phyloP scores from a whole-genome alignment of 2,797 vertebrate species.

The Thalassophryne amazonica region DNA sequence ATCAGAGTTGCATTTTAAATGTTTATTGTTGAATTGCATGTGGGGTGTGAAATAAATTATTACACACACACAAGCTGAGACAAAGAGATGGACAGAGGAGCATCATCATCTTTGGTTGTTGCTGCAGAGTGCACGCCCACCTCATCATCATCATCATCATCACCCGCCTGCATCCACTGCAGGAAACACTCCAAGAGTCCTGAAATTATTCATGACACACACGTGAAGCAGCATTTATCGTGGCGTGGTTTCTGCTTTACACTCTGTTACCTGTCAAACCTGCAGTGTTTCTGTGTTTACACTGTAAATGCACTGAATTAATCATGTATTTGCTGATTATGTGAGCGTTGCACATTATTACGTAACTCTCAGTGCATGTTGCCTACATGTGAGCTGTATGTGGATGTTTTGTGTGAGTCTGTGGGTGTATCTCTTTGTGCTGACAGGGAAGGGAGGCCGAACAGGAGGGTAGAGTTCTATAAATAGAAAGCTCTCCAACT shows the following conservation, averaged over 20 bases:
- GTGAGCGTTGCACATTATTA: constrained; percentile 2
- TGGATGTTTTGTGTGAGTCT: constrained; percentile 45
- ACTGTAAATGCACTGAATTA: constrained; percentile 7
- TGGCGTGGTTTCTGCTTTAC: background rate
- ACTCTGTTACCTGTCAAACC: background rate
- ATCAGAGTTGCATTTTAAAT: too few species aligned
- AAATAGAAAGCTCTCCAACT: constrained; percentile 74
- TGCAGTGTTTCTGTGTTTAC: background rate
- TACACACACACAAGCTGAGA: too few species aligned
- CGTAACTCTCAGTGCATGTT: constrained; percentile 7
- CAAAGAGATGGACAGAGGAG: background rate
- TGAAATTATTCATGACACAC: constrained; percentile 51
- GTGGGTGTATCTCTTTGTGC: constrained; percentile 61
- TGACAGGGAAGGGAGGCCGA: constrained; percentile 56
- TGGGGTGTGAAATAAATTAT: too few species aligned
- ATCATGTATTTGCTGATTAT: background rate
- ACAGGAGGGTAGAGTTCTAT: constrained; percentile 63
- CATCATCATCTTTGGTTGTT: constrained; percentile 6
- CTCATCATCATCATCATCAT: too few species aligned
- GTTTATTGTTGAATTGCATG: too few species aligned
- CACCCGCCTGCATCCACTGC: constrained; percentile 15
- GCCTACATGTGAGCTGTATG: constrained; percentile 17
- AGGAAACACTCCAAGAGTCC: constrained; percentile 24
- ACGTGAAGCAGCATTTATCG: constrained; percentile 1
- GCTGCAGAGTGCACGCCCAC: constrained; percentile 12